phyloP scores from a whole-genome alignment of 2,888 invertebrate genomes.

The Teleiodes luculella region DNA sequence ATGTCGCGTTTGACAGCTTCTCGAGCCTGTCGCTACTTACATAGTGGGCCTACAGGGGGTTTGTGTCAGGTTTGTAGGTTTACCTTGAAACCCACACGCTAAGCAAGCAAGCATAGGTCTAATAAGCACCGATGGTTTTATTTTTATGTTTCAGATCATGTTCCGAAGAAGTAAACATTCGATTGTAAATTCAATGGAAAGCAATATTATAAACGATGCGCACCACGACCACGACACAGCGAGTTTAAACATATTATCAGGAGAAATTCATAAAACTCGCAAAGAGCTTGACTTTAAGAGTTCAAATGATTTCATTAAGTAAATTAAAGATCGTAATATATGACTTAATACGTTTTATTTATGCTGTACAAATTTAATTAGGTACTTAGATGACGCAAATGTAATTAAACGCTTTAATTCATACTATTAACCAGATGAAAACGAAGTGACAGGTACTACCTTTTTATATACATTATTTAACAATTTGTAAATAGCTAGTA shows the following conservation, averaged over 20 bases:
- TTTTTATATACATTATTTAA: slow-evolving; percentile 14
- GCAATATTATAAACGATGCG: slow-evolving; percentile 28
- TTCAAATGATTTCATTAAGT: neutral
- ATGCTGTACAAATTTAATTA: slow-evolving; percentile 28
- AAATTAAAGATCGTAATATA: slow-evolving; percentile 10
- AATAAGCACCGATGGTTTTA: too few relatives aligned
- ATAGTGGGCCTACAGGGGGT: too few relatives aligned
- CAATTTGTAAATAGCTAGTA: slow-evolving; percentile 15
- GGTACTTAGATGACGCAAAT: slow-evolving; percentile 22
- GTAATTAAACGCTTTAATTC: slow-evolving; percentile 21
- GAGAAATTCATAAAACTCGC: slow-evolving; percentile 19
- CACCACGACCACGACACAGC: neutral
- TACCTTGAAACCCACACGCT: too few relatives aligned
- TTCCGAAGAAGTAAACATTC: slow-evolving; percentile 55
- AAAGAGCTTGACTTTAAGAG: neutral
- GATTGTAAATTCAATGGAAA: slow-evolving; percentile 37
- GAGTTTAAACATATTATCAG: neutral
- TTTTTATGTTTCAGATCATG: slow-evolving; percentile 50
- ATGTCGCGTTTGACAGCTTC: too few relatives aligned
- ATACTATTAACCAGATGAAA: slow-evolving; percentile 16
- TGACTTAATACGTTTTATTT: slow-evolving; percentile 21
- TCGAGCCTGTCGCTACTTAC: too few relatives aligned
- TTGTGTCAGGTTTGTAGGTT: too few relatives aligned
- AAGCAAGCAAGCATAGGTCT: too few relatives aligned
- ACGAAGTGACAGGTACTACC: slow-evolving; percentile 20